Base-by-base conservation (phyloP, 2,888 invertebrate species). In the Dynastes hyllus region DNA sequence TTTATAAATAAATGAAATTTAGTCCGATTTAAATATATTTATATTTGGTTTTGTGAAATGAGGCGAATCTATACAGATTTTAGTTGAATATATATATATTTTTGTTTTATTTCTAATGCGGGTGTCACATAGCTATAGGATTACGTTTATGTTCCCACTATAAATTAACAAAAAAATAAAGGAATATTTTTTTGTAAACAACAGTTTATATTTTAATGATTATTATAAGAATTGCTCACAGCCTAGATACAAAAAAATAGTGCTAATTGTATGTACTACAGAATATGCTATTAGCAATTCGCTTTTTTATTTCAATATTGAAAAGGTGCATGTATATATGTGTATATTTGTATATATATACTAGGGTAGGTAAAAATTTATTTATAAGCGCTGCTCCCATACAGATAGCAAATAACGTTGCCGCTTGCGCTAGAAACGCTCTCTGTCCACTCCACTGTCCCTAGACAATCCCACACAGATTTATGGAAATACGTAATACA, bases 1-100 rank as follows among this genome's bases (percentile, higher is more conserved):
- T 80, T 76, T 77, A 77, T 78, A 29, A 32, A 22, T 58, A 58
- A 69, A 63, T 65, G 32, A 71, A 71, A 78, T 78, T 73, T 78
- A 78, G 78, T 51, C 73, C 63, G 45, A 78, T 71, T 75, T 32
- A 75, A 58, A 22, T 22, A 73, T 73, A 75, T 75, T 63, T 63
- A 61, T 75, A 45, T 75, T 75, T 75, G 73, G 73, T 75, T 40
- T 75, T 71, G 55, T 11, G 29, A 75, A 61, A 61, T 29, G 61
- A 61, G 61, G 58, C 40, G 40, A 73, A 75, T 61, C 63, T 78
- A 73, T 78, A 78, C 53, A 32, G 63, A 73, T 63, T 73, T 78
- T 73, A 63, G 73, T 65, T 78, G 13, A 40, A 27, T 61, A 61
- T 27, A 45, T 51, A 55, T 55, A n/a, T 61, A 45, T 71, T 1